Conservation (phyloP, 2,888 invertebrate species). For the Dicranocentrus wangi region DNA sequence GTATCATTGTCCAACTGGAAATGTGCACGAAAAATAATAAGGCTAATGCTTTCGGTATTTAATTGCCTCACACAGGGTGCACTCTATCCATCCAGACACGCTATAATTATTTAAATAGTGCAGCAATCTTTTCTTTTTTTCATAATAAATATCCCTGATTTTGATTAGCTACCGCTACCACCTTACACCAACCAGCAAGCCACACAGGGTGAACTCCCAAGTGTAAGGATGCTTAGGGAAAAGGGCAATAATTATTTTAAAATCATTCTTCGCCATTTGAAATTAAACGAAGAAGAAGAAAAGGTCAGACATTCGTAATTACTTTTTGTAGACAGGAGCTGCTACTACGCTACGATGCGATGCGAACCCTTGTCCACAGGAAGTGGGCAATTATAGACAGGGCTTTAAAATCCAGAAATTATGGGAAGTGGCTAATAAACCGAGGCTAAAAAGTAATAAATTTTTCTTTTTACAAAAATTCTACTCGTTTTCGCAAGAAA, state of each 20-base stretch:
- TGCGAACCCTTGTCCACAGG: not conserved
- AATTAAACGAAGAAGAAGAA: constrained; percentile 9
- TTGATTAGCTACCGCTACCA: not conserved
- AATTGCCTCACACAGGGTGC: constrained; percentile 6
- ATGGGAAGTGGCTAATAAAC: not conserved
- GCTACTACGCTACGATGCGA: not conserved
- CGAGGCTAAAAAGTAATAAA: not conserved
- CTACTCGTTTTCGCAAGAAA: not conserved
- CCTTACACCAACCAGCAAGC: not conserved
- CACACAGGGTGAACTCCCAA: constrained; percentile 21
- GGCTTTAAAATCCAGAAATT: constrained; percentile 7
- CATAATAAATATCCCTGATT: constrained; percentile 11
- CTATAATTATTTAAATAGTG: not conserved
- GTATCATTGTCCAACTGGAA: not conserved
- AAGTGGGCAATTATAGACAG: constrained; percentile 12
- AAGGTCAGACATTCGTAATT: not conserved
- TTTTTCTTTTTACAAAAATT: not conserved
- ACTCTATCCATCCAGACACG: constrained; percentile 3
- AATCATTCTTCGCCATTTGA: constrained; percentile 4
- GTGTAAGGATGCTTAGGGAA: not conserved
- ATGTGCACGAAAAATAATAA: constrained; percentile 8
- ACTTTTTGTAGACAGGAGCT: not conserved
- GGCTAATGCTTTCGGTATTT: no score
- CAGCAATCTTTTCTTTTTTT: not conserved
- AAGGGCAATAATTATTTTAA: not conserved